Evolutionary conservation across 2,888 invertebrate genomes (phyloP), one percentile per base, ranked within the genome.

Genomic region (Pegoplata infirma): DNA sequence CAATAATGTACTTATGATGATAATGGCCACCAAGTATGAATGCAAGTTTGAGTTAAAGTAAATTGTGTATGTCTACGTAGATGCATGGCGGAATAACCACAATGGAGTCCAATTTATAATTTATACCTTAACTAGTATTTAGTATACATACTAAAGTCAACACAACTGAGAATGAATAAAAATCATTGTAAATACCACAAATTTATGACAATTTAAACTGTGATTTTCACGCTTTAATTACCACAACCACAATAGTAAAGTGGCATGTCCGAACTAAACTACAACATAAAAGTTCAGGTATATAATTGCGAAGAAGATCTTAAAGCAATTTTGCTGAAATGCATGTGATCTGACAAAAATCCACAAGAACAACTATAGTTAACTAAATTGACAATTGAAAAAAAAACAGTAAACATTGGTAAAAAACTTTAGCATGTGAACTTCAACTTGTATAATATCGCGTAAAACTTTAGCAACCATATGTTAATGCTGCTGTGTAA

Each of bases 181-280:
- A 32, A 51, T 49, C 51, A 64, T 47, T 71, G 21, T 61, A 73
- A 80, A 78, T 77, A 72, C 84, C 83, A 82, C 83, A 82, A 86
- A 88, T 87, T 87, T 85, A 87, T 85, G 84, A 82, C 84, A 86
- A 88, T 85, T 88, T 87, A 86, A 87, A 86, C 83, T 84, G 84
- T 82, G 85, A 87, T 87, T 86, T 87, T 86, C 85, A 84, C 87
- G 87, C 87, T 88, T 88, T 87, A 87, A 87, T 88, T 87, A 85
- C 84, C 73, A 69, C 73, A 68, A 72, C 69, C 63, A 49, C 69
- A 74, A 58, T 66, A 53, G 46, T 23, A 73, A 61, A 59, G 32
- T 61, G 66, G 61, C 69, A 77, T 74, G 36, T 63, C 40, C 44
- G 10, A 36, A 69, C 59, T 32, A 51, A 17, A 25, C 19, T 7